A percentile compares a stretch with the other conserved stretches of the same genome.
These are phyloP conservation scores for Metacarcinus magister DNA, from an alignment of 2,888 invertebrate species.

Conservation along the genomic window DNA sequence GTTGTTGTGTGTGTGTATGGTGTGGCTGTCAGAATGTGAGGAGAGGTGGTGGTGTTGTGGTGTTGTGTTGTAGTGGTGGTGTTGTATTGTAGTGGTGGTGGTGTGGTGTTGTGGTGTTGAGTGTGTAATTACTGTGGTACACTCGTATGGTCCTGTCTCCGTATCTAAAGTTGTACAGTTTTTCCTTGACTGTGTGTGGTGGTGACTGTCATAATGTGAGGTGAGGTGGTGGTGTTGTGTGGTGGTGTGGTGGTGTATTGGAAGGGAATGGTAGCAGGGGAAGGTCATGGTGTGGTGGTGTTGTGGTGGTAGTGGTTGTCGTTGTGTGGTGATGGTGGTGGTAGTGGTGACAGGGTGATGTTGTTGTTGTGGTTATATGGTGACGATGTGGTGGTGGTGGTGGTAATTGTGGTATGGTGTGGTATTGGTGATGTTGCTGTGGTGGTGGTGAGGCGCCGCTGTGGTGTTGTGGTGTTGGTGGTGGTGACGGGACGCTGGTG, in stretches of 20 bases:
- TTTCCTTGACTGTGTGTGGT: no score
- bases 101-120: no score
- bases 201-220: background rate
- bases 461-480: background rate
- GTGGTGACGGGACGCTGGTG: background rate
- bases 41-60: background rate
- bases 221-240: background rate
- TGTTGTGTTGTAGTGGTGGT: no score
- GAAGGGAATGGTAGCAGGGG: background rate
- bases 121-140: no score
- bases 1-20: background rate
- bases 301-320: background rate
- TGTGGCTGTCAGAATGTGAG: background rate
- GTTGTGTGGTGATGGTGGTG: no score
- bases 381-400: background rate
- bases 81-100: no score
- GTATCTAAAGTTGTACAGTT: no score
- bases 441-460: no score
- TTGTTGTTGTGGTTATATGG: background rate
- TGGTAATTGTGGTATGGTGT: background rate
- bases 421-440: no score
- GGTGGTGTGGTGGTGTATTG: background rate
- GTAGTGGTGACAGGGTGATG: background rate
- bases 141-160: no score
- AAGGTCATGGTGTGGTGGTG: background rate